Conservation (phyloP, 2,888 invertebrate genomes). For the Aromia moschata region DNA sequence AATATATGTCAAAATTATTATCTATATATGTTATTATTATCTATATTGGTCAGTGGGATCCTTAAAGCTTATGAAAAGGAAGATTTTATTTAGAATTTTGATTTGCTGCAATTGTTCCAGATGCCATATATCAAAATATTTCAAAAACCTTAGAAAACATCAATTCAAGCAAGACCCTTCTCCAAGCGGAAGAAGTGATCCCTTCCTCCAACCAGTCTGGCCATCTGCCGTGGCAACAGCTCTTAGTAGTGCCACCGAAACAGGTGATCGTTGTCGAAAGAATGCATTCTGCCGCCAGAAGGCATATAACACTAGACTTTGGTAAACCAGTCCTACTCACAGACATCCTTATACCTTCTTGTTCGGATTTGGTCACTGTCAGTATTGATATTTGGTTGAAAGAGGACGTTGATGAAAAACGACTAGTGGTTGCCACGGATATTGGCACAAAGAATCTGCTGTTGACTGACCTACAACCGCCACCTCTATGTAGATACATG, state of each 20-base stretch:
- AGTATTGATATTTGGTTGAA: constrained; percentile 91
- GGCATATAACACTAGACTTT: constrained; percentile 92
- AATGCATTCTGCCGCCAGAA: constrained; percentile 93
- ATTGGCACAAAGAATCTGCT: constrained; percentile 88
- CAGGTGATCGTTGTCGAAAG: constrained; percentile 88
- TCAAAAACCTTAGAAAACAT: constrained; percentile 25
- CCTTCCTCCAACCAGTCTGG: constrained; percentile 21
- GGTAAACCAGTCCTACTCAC: constrained; percentile 87
- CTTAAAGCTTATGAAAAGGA: too few relatives aligned
- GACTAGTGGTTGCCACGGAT: constrained; percentile 86
- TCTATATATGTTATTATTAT: too few relatives aligned
- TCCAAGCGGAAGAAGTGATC: constrained; percentile 34
- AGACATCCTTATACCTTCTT: constrained; percentile 84
- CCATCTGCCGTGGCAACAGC: constrained; percentile 53
- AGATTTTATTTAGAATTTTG: too few relatives aligned
- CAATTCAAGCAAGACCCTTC: background rate
- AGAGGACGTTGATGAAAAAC: constrained; percentile 86
- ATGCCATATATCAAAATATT: constrained; percentile 35
- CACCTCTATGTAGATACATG: constrained; percentile 87
- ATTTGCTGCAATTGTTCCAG: constrained; percentile 29
- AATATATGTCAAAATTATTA: too few relatives aligned
- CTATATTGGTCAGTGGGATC: too few relatives aligned
- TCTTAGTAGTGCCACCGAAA: constrained; percentile 82
- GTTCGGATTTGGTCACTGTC: constrained; percentile 83
- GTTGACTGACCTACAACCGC: constrained; percentile 88